Conservation (phyloP, 1,140 invertebrate genomes). For the Zaprionus tsacasi region DNA sequence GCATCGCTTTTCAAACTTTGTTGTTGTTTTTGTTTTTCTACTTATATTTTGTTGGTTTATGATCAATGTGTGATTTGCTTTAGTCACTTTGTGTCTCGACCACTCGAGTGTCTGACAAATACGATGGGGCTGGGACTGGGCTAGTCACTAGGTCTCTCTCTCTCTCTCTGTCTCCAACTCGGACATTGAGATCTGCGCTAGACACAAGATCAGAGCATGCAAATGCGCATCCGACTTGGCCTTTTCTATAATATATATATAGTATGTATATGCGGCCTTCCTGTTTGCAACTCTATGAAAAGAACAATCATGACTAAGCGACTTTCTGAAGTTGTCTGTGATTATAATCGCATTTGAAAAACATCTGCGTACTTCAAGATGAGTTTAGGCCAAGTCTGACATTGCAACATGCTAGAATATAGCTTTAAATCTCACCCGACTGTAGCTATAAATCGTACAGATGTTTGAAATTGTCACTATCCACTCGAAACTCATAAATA, state of each 20-base stretch:
- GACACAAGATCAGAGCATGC: constrained; percentile 24
- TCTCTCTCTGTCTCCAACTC: constrained; percentile 8
- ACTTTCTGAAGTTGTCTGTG: constrained; percentile 3
- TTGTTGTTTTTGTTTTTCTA: constrained; percentile 7
- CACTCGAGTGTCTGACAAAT: constrained; percentile 60
- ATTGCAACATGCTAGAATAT: no score
- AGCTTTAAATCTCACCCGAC: not conserved
- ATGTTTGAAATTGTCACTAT: not conserved
- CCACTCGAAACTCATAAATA: constrained; percentile 26
- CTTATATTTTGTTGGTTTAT: constrained; percentile 47
- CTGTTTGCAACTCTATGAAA: constrained; percentile 25
- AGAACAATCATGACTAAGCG: constrained; percentile 35
- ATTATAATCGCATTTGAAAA: not conserved
- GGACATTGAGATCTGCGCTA: constrained; percentile 6
- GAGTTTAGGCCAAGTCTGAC: not conserved
- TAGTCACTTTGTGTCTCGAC: constrained; percentile 26
- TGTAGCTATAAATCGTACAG: not conserved
- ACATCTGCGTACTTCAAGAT: not conserved
- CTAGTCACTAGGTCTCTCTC: constrained; percentile 8
- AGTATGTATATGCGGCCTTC: constrained; percentile 37
- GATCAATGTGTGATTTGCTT: constrained; percentile 51
- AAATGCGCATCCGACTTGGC: constrained; percentile 25
- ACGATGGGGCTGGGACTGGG: constrained; percentile 23
- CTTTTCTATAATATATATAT: constrained; percentile 22
- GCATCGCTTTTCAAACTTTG: constrained; percentile 16